Base-by-base conservation (phyloP, 2,113 vertebrate genomes). In the Nothoprocta pentlandii region DNA sequence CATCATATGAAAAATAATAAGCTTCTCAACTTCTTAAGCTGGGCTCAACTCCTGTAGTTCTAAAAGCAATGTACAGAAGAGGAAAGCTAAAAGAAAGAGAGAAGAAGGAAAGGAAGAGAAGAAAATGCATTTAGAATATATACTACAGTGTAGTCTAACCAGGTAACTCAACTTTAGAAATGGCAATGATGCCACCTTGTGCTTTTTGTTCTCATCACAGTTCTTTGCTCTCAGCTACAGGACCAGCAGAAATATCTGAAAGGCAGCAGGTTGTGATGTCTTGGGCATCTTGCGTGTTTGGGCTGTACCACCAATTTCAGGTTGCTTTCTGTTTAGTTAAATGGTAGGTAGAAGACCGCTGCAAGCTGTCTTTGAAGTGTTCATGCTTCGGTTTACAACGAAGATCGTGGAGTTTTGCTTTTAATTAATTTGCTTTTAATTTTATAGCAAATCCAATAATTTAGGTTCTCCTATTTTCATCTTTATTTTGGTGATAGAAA, bases 111-210 rank as follows among this genome's bases (percentile, higher is more conserved):
- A 15, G n/a, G 16, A 19, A 70, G 26, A 46, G n/a, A 59, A 36
- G 41, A 14, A 34, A 73, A 17, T 39, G 4, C 11, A 1, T 12
- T 42, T 16, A 12, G 42, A 61, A 64, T 12, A 16, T 5, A 16
- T 28, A 2, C 5, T 0, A 1, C 32, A 6, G 7, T 2, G 46
- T 68, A 51, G n/a, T 4, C 42, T 14, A 34, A 51, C 9, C 28
- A 21, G 46, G 47, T 58, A 51, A 39, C 54, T 54, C 7, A 15
- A 36, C 36, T 70, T 44, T n/a, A 66, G 70, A 73, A 93, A 90
- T 25, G 80, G 47, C 95, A 93, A 93, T 22, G 90, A 12, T 94
- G 94, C 96, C 95, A 95, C 85, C 92, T 93, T 47, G 77, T 90
- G 94, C 6, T 41, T 44, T 71, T 39, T 80, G 3, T 44, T 88